Evolutionary conservation across 2,797 vertebrate species (phyloP), one percentile per base, ranked within the genome.

Genomic region (Etheostoma perlongum): DNA sequence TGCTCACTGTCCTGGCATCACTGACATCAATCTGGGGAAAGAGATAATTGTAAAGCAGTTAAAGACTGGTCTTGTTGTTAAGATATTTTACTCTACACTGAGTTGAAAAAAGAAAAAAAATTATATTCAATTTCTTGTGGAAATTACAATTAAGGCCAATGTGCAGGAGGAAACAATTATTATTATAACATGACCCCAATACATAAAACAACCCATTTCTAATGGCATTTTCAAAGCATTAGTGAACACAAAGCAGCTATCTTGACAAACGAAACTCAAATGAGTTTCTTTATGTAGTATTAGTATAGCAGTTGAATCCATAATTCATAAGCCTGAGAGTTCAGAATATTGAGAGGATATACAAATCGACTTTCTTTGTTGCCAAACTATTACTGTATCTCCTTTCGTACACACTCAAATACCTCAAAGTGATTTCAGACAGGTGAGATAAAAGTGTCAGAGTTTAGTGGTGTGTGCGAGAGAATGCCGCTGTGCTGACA

Each of bases 1-100:
- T 87, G 90, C 76, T 94, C 93, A 95, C 92, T 95, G 94, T 94
- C 88, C 95, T 96, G 93, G 95, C 97, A 98, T 99, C 96, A 96
- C 97, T 92, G 79, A 23, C 19, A 46, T 85, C 81, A 81, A 81
- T 88, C 87, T 94, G 84, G 2, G 49, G 66, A 60, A 6, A 53
- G 18, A 80, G 21, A 59, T 1, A 72, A 42, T 54, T 18, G 82
- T 3, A 67, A n/a, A 72, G 63, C 6, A n/a, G 5, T 78, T 48
- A 59, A 61, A 66, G 7, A 44, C 5, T 1, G 2, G 13, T 59
- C 6, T 1, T 8, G n/a, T 7, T 40, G 10, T 14, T 55, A 23
- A 21, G 23, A 68, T 49, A 46, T 21, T 5, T 21, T 8, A 71
- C 10, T 27, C 12, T 72, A 49, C 5, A 49, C 3, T 21, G 1